Base-by-base conservation (phyloP, 2,113 vertebrate species). In the Poeciliopsis retropinna region DNA sequence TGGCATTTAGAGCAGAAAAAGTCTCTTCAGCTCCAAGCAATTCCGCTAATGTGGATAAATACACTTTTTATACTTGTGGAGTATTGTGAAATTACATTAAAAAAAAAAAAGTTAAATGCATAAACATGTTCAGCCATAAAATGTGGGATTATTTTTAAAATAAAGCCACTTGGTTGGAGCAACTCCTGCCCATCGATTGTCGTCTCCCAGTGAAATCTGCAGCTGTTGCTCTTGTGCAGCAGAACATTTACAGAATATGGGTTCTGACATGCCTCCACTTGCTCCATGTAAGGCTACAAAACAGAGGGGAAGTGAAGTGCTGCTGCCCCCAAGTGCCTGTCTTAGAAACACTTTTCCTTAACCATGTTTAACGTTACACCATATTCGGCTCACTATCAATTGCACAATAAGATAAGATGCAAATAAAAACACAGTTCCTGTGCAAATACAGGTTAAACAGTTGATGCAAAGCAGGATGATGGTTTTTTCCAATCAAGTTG, bases 291-390 rank as follows among this genome's bases (percentile, higher is more conserved):
- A 62, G 29, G 28, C 29, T 30, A 1, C 30, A 3, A 62, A 47
- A 47, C 17, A 19, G 44, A 47, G 7, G 32, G 64, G 72, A 85
- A 73, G 29, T 73, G 70, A 61, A 6, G 47, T 25, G 72, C 14
- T 87, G 63, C 84, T 88, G 93, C 85, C 92, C 89, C 70, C 92
- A 77, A 80, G 91, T 90, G 92, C 67, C 79, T 64, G 25, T 12
- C 44, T n/a, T 22, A 51, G 41, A 30, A 51, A 47, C 47, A 28
- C 29, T 8, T 11, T 22, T 47, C 13, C 22, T n/a, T 4, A 61
- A n/a, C 4, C 13, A 64, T 5, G 4, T 64, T 51, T 3, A 27
- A 69, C 8, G 4, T 47, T 47, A 41, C 0, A 68, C 0, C 27
- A 28, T 62, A 25, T 31, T 27, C 27, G 37, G 22, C 29, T 1